Base-by-base conservation (phyloP, 2,113 vertebrate species). In the Cinclus mexicanus region DNA sequence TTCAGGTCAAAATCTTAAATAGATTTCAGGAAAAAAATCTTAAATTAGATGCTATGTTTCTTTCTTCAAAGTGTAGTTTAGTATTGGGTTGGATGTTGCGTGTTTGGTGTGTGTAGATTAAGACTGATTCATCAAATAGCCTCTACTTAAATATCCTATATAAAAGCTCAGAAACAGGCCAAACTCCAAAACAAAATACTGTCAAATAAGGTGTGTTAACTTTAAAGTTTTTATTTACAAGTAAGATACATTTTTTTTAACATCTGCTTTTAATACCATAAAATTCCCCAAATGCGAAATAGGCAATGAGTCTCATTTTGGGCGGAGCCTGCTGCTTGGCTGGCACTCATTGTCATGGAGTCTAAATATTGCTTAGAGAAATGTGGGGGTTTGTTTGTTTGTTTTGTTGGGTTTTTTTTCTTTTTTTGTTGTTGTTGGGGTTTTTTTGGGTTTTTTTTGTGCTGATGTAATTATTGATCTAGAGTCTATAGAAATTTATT, bases 231-330 rank as follows among this genome's bases (percentile, higher is more conserved):
- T 83, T 68, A 47, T 83, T 93, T 77, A 33, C 70, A 47, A 91
- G n/a, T 41, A 61, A 47, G 24, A 37, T 68, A 12, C 4, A 0
- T 47, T 70, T 79, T 85, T 78, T 74, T 61, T 7, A 57, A 78
- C 69, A 82, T 89, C 61, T 95, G 65, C 19, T 91, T 95, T 96
- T 79, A 60, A 76, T 95, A 87, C 31, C 57, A 42, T 72, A 18
- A 60, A 79, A 80, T 65, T 85, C 50, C 31, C 49, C 16, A 49
- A 42, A 76, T 56, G 41, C 69, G 41, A 63, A 91, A 22, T 63
- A 65, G 39, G n/a, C 26, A 55, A 24, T 1, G 1, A 81, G 25
- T 76, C 92, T 79, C 12, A 33, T 83, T 91, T 89, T 87, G 78
- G 78, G 50, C 91, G 81, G 75, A 83, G 57, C 35, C 57, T 91